Base-by-base conservation (phyloP, 2,797 vertebrate genomes). In the Microctenopoma lineatum region DNA sequence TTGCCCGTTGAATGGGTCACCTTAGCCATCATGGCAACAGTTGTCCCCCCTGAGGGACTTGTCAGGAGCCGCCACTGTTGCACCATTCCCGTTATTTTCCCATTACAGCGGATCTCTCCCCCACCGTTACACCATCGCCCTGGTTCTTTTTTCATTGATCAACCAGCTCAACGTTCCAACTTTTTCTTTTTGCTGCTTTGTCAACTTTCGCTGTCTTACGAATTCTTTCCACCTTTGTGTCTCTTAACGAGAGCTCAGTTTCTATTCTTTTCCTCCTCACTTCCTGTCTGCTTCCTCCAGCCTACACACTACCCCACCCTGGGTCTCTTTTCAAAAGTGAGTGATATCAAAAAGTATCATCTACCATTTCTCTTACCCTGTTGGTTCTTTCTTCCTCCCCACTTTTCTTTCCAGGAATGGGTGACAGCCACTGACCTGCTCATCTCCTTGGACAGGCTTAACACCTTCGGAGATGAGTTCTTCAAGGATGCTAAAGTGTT, bases 391-490 rank as follows among this genome's bases (percentile, higher is more conserved):
- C 4, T 61, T 55, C 59, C 45, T 39, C 57, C 26, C 16, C 5
- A 10, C 6, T n/a, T 52, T 39, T 65, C 58, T 75, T 65, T 81
- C 27, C 83, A 98, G 97, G 97, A 98, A 57, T 98, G 96, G 96
- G 97, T 98, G 90, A 98, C 97, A 0, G 96, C 96, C 81, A 97
- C 96, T 0, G 97, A 98, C 83, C 90, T 98, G 78, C 95, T 97
- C 79, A 93, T 98, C 86, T 97, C 96, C 56, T 90, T 98, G 80
- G 93, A 97, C 88, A 94, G 96, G 50, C 95, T 98, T 59, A 98
- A 98, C 89, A 98, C 97, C 0, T 98, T 98, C 7, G 97, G 97
- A 46, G 97, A 98, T 0, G 97, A 98, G 84, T 95, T 98, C 91
- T 98, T 98, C 91, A 96, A 95, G 89, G 97, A 98, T 46, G 84